Evolutionary conservation across 2,888 invertebrate genomes (phyloP).

Genomic region (Drosophila suboccidentalis): DNA sequence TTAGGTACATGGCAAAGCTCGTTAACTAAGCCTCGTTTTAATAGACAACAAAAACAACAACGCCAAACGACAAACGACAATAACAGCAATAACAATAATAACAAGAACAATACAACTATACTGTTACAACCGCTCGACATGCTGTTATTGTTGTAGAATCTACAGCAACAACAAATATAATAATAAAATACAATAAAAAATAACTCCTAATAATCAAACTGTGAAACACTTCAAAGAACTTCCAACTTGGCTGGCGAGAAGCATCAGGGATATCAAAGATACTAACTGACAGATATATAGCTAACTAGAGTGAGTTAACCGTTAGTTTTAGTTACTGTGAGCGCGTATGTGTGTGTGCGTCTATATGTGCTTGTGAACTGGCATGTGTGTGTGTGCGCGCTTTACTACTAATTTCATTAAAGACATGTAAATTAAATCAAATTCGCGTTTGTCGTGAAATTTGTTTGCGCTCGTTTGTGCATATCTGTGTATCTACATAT

Average conservation of each 20-base stretch:
- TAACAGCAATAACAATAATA: slow-evolving; percentile 10
- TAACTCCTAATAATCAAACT: not conserved
- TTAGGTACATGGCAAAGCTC: slow-evolving; percentile 50
- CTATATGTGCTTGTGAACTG: slow-evolving; percentile 20
- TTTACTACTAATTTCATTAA: slow-evolving; percentile 76
- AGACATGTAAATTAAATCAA: slow-evolving; percentile 79
- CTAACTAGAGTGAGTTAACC: slow-evolving; percentile 50
- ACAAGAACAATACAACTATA: not conserved
- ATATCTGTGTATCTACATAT: slow-evolving; percentile 13
- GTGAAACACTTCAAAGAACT: not conserved
- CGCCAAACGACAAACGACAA: slow-evolving; percentile 15
- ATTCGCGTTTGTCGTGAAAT: slow-evolving; percentile 68
- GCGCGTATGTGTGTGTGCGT: not conserved
- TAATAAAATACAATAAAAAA: not conserved
- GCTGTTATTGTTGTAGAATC: slow-evolving; percentile 22
- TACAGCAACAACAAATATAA: not conserved
- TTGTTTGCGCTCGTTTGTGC: slow-evolving; percentile 57
- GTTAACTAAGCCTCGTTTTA: slow-evolving; percentile 37
- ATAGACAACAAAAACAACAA: slow-evolving; percentile 17
- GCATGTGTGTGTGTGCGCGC: slow-evolving; percentile 14
- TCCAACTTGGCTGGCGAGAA: slow-evolving; percentile 31
- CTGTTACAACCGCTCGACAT: slow-evolving; percentile 32
- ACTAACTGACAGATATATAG: slow-evolving; percentile 15
- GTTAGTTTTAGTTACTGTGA: slow-evolving; percentile 9
- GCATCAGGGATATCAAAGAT: slow-evolving; percentile 10